phyloP scores from a whole-genome alignment of 2,888 invertebrate species.

The Microplitis deprimator region DNA sequence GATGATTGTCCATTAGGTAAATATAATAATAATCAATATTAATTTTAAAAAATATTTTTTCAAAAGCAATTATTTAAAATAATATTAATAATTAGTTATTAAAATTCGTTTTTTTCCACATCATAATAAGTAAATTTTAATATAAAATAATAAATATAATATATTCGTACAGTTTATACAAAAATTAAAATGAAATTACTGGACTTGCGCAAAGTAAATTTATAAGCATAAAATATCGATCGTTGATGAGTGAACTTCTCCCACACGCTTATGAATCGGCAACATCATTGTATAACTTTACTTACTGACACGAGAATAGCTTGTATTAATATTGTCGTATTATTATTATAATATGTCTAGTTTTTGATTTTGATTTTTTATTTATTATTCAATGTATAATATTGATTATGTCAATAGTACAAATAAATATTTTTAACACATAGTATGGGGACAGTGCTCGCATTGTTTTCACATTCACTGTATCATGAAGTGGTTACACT shows the following conservation, averaged over 20 bases:
- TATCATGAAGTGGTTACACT: slow-evolving; percentile 99
- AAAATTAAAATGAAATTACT: slow-evolving; percentile 5
- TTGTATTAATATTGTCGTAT: neutral
- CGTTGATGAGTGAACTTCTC: slow-evolving; percentile 6
- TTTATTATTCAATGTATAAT: neutral
- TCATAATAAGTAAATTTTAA: neutral
- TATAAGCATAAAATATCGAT: slow-evolving; percentile 30
- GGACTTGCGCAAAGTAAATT: slow-evolving; percentile 25
- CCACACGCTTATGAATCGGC: slow-evolving; percentile 12
- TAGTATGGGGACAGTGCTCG: slow-evolving; percentile 97
- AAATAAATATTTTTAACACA: neutral
- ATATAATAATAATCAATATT: neutral
- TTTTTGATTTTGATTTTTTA: too few species aligned
- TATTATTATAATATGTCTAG: neutral
- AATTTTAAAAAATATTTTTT: slow-evolving; percentile 1
- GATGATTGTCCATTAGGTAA: slow-evolving; percentile 94
- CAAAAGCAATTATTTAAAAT: neutral
- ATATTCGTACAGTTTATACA: neutral
- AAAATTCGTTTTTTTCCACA: neutral
- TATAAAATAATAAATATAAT: neutral
- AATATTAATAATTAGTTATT: neutral
- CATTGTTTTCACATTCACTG: slow-evolving; percentile 99
- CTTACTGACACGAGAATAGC: neutral
- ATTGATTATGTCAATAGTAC: neutral
- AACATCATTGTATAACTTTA: neutral